Base-by-base conservation (phyloP, 2,888 invertebrate species). In the Amphimallon solstitiale region DNA sequence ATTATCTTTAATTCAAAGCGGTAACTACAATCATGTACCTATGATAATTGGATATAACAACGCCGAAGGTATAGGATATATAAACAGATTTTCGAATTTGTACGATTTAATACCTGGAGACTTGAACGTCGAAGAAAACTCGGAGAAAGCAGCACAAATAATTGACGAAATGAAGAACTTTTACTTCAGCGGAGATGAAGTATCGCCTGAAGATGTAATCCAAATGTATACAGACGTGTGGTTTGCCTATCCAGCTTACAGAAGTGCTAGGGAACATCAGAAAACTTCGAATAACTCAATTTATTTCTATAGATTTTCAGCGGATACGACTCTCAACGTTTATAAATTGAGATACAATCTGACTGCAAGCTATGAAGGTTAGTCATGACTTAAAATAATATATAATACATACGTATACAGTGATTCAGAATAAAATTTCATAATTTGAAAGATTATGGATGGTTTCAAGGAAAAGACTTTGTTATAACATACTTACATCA, bases 1-100 rank as follows among this genome's bases (percentile, higher is more conserved):
- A 5, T 19, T 65, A n/a, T 52, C 65, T 9, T 21, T 71, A 21
- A 63, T 72, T 9, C 14, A 65, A 34, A 45, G 37, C 6, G 70
- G 68, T 5, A 52, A 68, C 7, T 69, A 65, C 43, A 69, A 65
- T n/a, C 66, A 71, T 17, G 66, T 71, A 15, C 68, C 72, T 5
- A 60, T 68, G n/a, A 65, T 72, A 21, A 14, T 71, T 6, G 72
- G 72, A 14, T 72, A 72, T 43, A 71, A 68, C 37, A 64, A 68
- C 21, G 69, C 65, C 10, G 72, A 72, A 23, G 61, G 68, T 23
- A 62, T 72, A 7, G 48, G 65, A 9, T 63, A 65, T 15, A 54
- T 68, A 38, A 52, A 49, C 12, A 14, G 19, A 12, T 56, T 23
- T 14, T 10, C 40, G 9, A 40, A 7, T 1, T 23, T 23, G 1